phyloP scores from a whole-genome alignment of 2,888 invertebrate species.

The Drosophila pseudotakahashii region DNA sequence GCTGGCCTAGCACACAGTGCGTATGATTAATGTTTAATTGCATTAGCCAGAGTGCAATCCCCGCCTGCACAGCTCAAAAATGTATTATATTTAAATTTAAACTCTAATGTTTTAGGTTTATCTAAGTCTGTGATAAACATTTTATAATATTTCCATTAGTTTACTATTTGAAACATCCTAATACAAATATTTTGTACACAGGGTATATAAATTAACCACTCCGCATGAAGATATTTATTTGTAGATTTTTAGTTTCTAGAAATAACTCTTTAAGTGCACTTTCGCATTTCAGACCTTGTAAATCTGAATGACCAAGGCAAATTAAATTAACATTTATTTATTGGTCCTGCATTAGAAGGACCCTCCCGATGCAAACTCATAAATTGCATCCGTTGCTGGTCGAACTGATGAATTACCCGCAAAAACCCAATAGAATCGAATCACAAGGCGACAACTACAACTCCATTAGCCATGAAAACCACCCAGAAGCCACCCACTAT shows the following conservation, averaged over 20 bases:
- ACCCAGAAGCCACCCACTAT: background rate
- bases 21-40: constrained; percentile 77
- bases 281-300: constrained; percentile 9
- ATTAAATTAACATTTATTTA: constrained; percentile 66
- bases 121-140: no score
- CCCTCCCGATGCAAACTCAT: constrained; percentile 21
- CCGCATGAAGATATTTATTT: no score
- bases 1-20: constrained; percentile 44
- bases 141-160: no score
- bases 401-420: constrained; percentile 25
- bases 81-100: background rate
- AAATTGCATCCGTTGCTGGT: constrained; percentile 27
- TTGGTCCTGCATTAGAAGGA: constrained; percentile 17
- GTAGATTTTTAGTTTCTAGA: no score
- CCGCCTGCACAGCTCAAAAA: constrained; percentile 12
- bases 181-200: no score
- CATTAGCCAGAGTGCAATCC: constrained; percentile 54
- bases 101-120: no score
- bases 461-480: constrained; percentile 29
- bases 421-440: constrained; percentile 21
- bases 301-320: constrained; percentile 46
- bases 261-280: background rate
- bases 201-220: no score
- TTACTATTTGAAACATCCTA: no score
- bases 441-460: constrained; percentile 14